phyloP scores from a whole-genome alignment of 2,113 vertebrate genomes.

The Gymnogyps californianus region DNA sequence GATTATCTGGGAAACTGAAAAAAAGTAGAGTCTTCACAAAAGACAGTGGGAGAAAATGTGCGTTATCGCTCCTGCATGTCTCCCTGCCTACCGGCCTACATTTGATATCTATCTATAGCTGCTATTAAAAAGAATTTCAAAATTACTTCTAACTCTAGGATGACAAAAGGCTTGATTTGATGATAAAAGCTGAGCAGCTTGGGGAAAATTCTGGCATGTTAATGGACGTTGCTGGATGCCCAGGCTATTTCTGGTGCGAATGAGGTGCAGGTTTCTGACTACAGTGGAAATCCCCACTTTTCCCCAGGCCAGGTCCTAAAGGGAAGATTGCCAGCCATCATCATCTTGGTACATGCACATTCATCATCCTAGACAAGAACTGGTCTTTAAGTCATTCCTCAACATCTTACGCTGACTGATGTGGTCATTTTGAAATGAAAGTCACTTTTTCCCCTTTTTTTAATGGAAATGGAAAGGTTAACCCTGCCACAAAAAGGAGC shows the following conservation, averaged over 20 bases:
- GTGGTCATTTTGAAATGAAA: neutral
- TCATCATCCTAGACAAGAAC: neutral
- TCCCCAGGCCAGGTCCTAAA: neutral
- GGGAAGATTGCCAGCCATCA: neutral
- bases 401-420: neutral
- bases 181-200: neutral
- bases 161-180: neutral
- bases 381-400: neutral
- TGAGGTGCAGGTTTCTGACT: neutral
- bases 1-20: neutral
- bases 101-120: neutral
- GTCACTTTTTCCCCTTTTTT: neutral
- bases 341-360: neutral
- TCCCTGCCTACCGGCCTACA: neutral
- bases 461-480: neutral
- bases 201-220: neutral
- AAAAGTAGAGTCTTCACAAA: neutral
- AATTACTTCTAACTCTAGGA: neutral
- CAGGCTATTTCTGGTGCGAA: neutral
- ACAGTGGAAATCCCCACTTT: neutral
- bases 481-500: neutral
- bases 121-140: slow-evolving; percentile 18
- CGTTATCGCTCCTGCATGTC: neutral
- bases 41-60: neutral
- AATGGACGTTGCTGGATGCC: neutral